A percentile compares a stretch with the other conserved stretches of the same genome.
These are phyloP conservation scores for Geopemphigus sp. DNA, from an alignment of 1,140 invertebrate genomes.

Conservation along the genomic window DNA sequence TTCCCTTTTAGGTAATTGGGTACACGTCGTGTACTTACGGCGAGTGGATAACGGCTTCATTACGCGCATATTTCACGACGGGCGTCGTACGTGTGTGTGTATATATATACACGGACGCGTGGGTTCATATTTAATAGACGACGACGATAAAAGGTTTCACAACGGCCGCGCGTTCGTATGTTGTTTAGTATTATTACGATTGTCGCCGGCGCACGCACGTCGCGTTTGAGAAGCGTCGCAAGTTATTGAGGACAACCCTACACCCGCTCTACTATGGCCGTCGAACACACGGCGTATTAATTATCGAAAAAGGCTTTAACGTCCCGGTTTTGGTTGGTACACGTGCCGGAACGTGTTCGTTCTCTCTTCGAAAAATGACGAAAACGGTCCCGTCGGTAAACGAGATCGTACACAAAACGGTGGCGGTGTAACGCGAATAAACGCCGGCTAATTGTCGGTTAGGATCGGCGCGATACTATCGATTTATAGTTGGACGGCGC, in stretches of 20 bases:
- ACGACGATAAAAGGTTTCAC: too few relatives aligned
- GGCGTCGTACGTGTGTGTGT: background rate
- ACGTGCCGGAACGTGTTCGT: background rate
- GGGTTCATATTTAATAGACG: too few relatives aligned
- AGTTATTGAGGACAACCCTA: background rate
- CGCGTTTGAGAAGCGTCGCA: background rate
- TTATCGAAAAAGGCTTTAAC: background rate
- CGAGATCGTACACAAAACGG: too few relatives aligned
- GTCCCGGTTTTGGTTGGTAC: background rate
- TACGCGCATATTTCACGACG: slow-evolving; percentile 25
- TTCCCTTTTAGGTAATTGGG: slow-evolving; percentile 47
- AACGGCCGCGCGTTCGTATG: too few relatives aligned
- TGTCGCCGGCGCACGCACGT: too few relatives aligned
- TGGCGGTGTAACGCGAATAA: too few relatives aligned
- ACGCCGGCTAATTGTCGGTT: too few relatives aligned
- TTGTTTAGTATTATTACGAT: too few relatives aligned
- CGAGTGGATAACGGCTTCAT: slow-evolving; percentile 36
- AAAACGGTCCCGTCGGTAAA: background rate
- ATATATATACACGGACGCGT: background rate
- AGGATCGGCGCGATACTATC: too few relatives aligned
- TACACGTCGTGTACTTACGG: background rate
- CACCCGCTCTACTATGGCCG: too few relatives aligned
- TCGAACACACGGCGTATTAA: background rate
- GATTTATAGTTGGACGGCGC: too few relatives aligned
- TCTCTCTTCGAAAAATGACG: background rate